These are phyloP conservation scores for Tapirus terrestris DNA, from an alignment of 2,113 vertebrate genomes.

Conservation along the genomic window DNA sequence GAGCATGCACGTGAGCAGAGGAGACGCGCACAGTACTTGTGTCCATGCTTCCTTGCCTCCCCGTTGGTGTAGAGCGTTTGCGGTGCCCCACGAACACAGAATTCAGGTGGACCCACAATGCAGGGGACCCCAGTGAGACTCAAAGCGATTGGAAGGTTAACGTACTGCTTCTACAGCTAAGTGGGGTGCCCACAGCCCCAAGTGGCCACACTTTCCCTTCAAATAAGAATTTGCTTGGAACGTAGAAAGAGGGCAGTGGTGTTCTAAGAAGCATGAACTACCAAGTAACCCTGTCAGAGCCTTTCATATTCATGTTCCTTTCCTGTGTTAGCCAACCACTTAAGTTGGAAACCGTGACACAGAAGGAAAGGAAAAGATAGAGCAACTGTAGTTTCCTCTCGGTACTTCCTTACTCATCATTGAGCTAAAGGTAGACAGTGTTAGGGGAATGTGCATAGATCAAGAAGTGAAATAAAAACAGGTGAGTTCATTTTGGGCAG, in stretches of 20 bases:
- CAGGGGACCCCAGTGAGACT: background rate
- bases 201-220: background rate
- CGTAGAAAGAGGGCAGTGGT: background rate
- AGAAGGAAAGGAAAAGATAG: no score
- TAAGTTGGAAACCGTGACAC: background rate
- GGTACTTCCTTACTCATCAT: background rate
- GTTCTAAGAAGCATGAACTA: background rate
- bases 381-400: background rate
- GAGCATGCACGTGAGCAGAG: fast-evolving
- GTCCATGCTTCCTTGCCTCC: background rate
- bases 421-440: background rate
- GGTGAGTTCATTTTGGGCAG: background rate
- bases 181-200: background rate
- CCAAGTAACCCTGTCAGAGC: background rate
- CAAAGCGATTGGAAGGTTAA: background rate
- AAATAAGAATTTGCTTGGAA: background rate
- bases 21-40: fast-evolving
- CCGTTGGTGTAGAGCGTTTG: fast-evolving
- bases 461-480: background rate
- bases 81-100: fast-evolving
- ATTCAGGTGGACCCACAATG: background rate
- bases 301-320: background rate
- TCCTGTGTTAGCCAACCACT: background rate
- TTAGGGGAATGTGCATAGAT: background rate
- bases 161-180: background rate